Conservation (phyloP, 2,888 invertebrate species). For the Limenitis camilla region DNA sequence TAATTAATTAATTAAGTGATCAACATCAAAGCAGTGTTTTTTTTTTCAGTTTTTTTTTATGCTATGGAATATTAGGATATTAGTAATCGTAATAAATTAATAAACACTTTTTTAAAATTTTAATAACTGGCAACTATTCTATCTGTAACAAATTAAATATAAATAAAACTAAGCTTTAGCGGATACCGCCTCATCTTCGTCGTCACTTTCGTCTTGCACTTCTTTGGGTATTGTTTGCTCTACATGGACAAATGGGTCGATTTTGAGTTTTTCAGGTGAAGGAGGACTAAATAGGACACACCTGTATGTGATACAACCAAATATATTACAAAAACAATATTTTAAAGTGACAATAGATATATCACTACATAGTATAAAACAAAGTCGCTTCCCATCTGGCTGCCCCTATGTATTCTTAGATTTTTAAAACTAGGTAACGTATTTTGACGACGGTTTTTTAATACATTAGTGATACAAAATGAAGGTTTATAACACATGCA, state of each 20-base stretch:
- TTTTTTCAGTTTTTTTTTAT: neutral
- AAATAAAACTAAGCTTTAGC: conserved; percentile 34
- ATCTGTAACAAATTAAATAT: conserved; percentile 1
- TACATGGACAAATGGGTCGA: conserved; percentile 76
- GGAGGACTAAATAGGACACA: conserved; percentile 78
- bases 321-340: neutral
- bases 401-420: conserved; percentile 83
- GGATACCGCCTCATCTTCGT: conserved; percentile 51
- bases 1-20: too few relatives aligned
- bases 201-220: conserved; percentile 62
- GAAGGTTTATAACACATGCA: too few relatives aligned
- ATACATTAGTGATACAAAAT: too few relatives aligned
- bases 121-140: conserved; percentile 15
- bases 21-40: too few relatives aligned
- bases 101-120: neutral
- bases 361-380: conserved; percentile 67
- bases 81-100: neutral
- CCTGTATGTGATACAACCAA: conserved; percentile 53
- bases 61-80: neutral
- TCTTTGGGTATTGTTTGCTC: conserved; percentile 49
- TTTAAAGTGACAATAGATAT: too few relatives aligned
- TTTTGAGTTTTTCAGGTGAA: conserved; percentile 78
- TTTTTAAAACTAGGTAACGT: conserved; percentile 83
- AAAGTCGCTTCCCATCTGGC: conserved; percentile 84
- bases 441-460: too few relatives aligned